Evolutionary conservation across 2,113 vertebrate genomes (phyloP).

Genomic region (Clinocottus analis): DNA sequence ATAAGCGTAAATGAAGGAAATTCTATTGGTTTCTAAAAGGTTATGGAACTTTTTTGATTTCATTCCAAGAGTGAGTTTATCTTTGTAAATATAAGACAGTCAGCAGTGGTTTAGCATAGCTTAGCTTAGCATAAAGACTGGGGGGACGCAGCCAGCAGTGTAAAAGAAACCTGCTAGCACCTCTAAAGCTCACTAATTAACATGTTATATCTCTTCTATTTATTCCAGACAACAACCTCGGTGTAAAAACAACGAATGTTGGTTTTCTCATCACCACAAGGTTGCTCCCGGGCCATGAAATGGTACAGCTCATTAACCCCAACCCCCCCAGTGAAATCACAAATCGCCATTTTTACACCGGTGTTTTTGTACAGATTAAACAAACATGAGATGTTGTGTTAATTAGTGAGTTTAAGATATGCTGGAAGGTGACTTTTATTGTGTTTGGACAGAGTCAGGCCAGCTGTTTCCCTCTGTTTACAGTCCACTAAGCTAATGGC

Average conservation of each 20-base stretch:
- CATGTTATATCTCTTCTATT: neutral
- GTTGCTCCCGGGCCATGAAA: neutral
- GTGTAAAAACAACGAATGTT: neutral
- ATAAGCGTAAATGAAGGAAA: too few relatives aligned
- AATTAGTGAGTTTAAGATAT: conserved; percentile 1
- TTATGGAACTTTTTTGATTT: neutral
- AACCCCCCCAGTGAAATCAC: neutral
- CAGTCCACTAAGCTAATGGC: conserved; percentile 3
- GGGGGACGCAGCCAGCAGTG: neutral
- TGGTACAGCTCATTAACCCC: neutral
- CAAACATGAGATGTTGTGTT: neutral
- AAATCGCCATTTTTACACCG: neutral
- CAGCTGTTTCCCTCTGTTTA: neutral
- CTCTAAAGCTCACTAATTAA: neutral
- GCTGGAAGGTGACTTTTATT: neutral
- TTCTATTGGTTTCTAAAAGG: neutral
- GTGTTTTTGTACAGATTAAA: conserved; percentile 1
- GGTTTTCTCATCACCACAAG: neutral
- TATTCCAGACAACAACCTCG: neutral
- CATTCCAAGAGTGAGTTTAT: neutral
- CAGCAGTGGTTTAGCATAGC: neutral
- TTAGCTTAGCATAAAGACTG: conserved; percentile 12
- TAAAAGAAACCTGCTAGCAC: conserved; percentile 9
- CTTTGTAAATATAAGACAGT: neutral
- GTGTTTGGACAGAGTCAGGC: neutral